Evolutionary conservation across 92 coral and sea anemone species (phyloP), one percentile per base, ranked within the genome.

Genomic region (Blastomussa wellsi): DNA sequence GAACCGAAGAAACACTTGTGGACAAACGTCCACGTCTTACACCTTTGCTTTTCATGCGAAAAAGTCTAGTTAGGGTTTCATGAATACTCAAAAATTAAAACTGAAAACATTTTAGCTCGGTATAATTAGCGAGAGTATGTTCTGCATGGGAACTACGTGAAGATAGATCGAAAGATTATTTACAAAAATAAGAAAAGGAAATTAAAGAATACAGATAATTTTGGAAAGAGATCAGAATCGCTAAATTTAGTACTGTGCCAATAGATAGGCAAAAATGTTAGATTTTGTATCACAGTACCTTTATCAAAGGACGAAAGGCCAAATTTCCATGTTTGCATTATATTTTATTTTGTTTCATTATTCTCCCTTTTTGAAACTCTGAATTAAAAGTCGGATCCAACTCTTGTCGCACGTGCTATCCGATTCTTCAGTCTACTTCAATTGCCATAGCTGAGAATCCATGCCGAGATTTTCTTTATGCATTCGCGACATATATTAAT

Each of bases 171-270:
- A 47, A 48, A 51, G 80, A 77, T 77, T 15, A n/a, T 1, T 31
- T 51, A 15, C 65, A 76, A 35, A 12, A 69, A 36, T 32, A 32
- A 76, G 42, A 35, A 35, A 29, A 49, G 80, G 52, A 77, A 42
- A 75, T 77, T 44, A 77, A 77, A 55, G 29, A 53, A 36, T 24
- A 52, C 11, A 77, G 68, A 52, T 77, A 77, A 53, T 65, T 41
- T 10, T 24, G 1, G 60, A 15, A 29, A 32, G 29, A 16, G 22
- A 15, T 51, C 70, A n/a, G 35, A 32, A 62, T 62, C 68, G 32
- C 68, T 24, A 24, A 29, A 22, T 65, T 13, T 62, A 4, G 37
- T 13, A 65, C 14, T 9, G 35, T 28, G 35, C 17, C 7, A 67
- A 31, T 19, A 32, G 19, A 24, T 0, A 70, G 20, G 42, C 38